phyloP scores from a whole-genome alignment of 1,140 invertebrate species.

The Meloidogyne exigua region DNA sequence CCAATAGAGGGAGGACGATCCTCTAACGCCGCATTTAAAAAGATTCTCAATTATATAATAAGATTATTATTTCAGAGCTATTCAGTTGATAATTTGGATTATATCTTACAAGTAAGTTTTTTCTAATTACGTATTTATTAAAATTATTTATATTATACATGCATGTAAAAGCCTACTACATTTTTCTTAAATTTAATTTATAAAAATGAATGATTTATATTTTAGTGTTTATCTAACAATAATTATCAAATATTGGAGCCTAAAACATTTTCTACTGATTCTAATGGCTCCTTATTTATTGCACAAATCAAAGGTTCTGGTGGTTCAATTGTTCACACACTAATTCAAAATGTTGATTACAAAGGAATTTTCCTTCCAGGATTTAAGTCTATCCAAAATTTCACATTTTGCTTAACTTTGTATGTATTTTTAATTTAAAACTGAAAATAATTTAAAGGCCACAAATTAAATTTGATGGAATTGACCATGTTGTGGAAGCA shows the following conservation, averaged over 20 bases:
- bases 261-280: slow-evolving; percentile 83
- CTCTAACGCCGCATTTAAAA: no score
- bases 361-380: slow-evolving; percentile 81
- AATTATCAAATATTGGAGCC: slow-evolving; percentile 81
- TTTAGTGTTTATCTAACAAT: slow-evolving; percentile 64
- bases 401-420: slow-evolving; percentile 29
- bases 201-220: slow-evolving; percentile 3
- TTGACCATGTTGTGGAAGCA: slow-evolving; percentile 95
- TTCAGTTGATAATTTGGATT: slow-evolving; percentile 84
- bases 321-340: slow-evolving; percentile 89
- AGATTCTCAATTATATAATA: no score
- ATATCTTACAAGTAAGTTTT: slow-evolving; percentile 72
- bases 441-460: slow-evolving; percentile 67
- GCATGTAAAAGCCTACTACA: no score
- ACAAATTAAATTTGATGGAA: slow-evolving; percentile 64
- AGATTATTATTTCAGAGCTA: slow-evolving; percentile 79
- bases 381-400: slow-evolving; percentile 39
- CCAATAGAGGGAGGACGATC: no score
- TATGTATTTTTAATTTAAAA: slow-evolving; percentile 28
- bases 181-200: background rate
- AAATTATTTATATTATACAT: no score
- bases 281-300: slow-evolving; percentile 78
- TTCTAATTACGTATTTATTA: no score
- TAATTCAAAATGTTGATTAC: slow-evolving; percentile 84
- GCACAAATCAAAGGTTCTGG: slow-evolving; percentile 77